A percentile compares a stretch with the other conserved stretches of the same genome.
phyloP scores from a whole-genome alignment of 2,113 vertebrate species.

The Axis porcinus region DNA sequence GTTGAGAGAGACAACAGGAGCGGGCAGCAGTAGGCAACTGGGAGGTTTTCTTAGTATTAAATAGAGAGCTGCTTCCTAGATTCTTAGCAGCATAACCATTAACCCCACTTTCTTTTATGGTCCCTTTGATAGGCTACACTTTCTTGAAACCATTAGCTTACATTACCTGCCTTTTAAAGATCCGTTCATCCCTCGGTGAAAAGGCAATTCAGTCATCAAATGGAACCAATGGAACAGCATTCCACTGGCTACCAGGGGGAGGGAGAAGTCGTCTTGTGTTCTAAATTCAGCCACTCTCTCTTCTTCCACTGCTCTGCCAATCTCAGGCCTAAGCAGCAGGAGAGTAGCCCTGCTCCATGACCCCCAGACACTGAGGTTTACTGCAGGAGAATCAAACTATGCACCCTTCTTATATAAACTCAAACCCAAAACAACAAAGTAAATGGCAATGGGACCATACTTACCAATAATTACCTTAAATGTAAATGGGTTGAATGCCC shows the following conservation, averaged over 20 bases:
- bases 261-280: background rate
- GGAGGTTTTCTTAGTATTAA: conserved; percentile 24
- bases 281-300: background rate
- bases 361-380: background rate
- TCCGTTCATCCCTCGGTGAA: conserved; percentile 46
- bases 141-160: conserved; percentile 56
- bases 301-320: background rate
- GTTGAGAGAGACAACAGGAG: background rate
- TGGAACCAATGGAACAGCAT: background rate
- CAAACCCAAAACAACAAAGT: too few relatives aligned
- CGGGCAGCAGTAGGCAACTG: background rate
- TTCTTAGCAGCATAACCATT: conserved; percentile 49
- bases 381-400: background rate
- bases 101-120: conserved; percentile 58
- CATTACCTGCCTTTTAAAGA: conserved; percentile 56
- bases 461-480: too few relatives aligned
- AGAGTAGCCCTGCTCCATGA: too few relatives aligned
- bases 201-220: conserved; percentile 48
- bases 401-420: too few relatives aligned
- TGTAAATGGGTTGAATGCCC: too few relatives aligned
- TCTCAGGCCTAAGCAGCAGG: background rate
- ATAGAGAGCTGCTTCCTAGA: conserved; percentile 8
- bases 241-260: background rate
- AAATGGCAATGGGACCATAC: too few relatives aligned
- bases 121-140: conserved; percentile 42